Evolutionary conservation across 2,888 invertebrate species (phyloP), one percentile per base, ranked within the genome.

Genomic region (Drosophila helvetica): DNA sequence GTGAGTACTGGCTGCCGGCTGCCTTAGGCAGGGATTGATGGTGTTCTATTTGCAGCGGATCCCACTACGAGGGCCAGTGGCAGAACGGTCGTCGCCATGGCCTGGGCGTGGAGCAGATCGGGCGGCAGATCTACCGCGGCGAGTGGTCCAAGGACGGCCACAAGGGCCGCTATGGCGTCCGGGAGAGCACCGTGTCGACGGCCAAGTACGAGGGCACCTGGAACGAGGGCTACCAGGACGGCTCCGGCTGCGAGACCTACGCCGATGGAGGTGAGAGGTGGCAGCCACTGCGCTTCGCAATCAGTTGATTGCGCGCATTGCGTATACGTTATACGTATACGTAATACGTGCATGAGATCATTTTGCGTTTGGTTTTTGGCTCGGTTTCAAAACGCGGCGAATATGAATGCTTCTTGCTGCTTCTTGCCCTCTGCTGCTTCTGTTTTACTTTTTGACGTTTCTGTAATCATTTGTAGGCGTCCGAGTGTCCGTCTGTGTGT

Each of bases 81-180:
- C 99, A 98, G 93, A 99, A 99, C 92, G 99, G 99, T 77, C 98
- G 99, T 93, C 94, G 99, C 59, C 99, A 99, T 92, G 99, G 99
- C 10, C 93, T 99, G 90, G 99, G 99, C 71, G 97, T 99, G 91
- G 99, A 99, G 93, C 96, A 97, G 74, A 95, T 99, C 76, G 99
- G 99, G 51, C 95, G 98, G 63, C 99, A 99, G 97, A 94, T 98
- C 80, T 99, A 99, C 93, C 95, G 98, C 76, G 99, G 99, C 74
- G 99, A 99, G 93, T 99, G 99, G 98, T 98, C 98, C 67, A 91
- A 91, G 76, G 98, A 98, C 92, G 99, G 99, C 50, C 98, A 97
- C 94, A 99, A 99, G 93, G 99, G 99, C 56, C 96, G 99, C 78
- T 99, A 99, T 93, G 99, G 99, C 45, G 98, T 99, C 60, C 94